Evolutionary conservation across 2,888 invertebrate species (phyloP).

Genomic region (Allygus modestus): DNA sequence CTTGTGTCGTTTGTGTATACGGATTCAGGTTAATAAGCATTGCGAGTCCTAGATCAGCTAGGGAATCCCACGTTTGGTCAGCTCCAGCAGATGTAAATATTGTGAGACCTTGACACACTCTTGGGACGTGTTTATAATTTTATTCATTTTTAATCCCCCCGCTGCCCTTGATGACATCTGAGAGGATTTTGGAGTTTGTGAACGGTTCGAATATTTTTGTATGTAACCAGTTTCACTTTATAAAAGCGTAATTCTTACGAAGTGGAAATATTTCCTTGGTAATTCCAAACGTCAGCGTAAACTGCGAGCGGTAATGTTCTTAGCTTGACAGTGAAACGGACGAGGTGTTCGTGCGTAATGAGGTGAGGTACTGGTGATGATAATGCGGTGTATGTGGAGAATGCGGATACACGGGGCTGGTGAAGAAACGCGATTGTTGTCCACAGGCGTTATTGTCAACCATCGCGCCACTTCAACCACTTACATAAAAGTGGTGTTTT

Average conservation of each 20-base stretch:
- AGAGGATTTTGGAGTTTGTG: not conserved
- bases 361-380: not conserved
- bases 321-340: not conserved
- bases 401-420: not conserved
- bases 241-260: no score
- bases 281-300: no score
- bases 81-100: not conserved
- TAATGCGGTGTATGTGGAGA: not conserved
- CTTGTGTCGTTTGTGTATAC: not conserved
- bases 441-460: not conserved
- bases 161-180: constrained; percentile 30
- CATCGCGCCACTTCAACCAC: not conserved
- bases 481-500: no score
- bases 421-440: not conserved
- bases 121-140: not conserved
- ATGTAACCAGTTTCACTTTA: no score
- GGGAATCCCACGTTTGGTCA: not conserved
- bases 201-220: no score
- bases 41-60: not conserved
- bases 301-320: no score
- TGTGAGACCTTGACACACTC: constrained; percentile 12
- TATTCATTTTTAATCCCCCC: not conserved
- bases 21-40: not conserved
- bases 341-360: not conserved
- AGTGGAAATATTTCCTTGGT: no score